These are phyloP conservation scores for Lophotis ruficrista DNA, from an alignment of 2,113 vertebrate genomes.

Conservation along the genomic window DNA sequence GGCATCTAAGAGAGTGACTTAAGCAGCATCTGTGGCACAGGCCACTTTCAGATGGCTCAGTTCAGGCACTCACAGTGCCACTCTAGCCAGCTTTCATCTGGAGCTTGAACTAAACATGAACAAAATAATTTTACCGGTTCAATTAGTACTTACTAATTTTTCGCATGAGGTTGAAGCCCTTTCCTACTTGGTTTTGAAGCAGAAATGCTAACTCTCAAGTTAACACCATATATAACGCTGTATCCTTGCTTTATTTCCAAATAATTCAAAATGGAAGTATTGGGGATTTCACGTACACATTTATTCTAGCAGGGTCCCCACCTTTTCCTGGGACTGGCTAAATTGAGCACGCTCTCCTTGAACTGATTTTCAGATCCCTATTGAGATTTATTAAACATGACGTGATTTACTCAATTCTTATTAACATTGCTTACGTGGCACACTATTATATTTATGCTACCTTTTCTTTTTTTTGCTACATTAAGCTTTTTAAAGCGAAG, in stretches of 20 bases:
- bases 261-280: background rate
- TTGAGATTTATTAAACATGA: background rate
- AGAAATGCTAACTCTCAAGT: background rate
- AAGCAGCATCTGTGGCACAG: background rate
- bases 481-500: background rate
- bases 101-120: background rate
- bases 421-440: background rate
- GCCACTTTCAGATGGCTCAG: background rate
- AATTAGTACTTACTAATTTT: background rate
- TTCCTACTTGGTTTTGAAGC: background rate
- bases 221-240: background rate
- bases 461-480: background rate
- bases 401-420: background rate
- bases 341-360: background rate
- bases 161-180: background rate
- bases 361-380: background rate
- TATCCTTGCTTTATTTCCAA: background rate
- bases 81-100: background rate
- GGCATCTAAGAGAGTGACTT: background rate
- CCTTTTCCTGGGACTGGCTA: background rate
- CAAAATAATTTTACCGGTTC: background rate
- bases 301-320: background rate
- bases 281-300: background rate
- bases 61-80: background rate
- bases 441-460: accelerated